Evolutionary conservation across 2,888 invertebrate genomes (phyloP).

Genomic region (Matsumyia berberina): DNA sequence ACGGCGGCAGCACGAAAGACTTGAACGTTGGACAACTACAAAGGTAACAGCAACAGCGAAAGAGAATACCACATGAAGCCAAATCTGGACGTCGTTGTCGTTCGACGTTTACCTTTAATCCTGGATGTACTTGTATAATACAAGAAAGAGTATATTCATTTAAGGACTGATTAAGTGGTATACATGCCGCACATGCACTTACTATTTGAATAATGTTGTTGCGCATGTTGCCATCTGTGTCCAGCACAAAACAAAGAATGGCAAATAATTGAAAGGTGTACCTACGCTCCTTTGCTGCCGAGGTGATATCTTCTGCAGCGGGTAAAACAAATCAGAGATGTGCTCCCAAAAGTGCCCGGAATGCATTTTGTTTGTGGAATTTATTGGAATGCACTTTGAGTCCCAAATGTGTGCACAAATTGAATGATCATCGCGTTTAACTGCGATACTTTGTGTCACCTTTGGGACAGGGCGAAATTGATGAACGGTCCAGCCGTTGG

Average conservation of each 20-base stretch:
- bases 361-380: conserved; percentile 52
- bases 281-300: background rate
- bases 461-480: conserved; percentile 53
- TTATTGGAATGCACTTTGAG: conserved; percentile 65
- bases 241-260: conserved; percentile 65
- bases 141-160: conserved; percentile 67
- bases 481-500: conserved; percentile 36
- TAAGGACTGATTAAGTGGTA: conserved; percentile 77
- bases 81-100: conserved; percentile 62
- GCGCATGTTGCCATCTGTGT: conserved; percentile 71
- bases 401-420: conserved; percentile 74
- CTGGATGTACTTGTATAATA: conserved; percentile 55
- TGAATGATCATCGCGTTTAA: conserved; percentile 71
- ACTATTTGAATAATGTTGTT: conserved; percentile 77
- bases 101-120: conserved; percentile 59
- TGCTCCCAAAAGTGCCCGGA: conserved; percentile 40
- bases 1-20: conserved; percentile 66
- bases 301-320: conserved; percentile 1
- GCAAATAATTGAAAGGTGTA: conserved; percentile 74
- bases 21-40: conserved; percentile 34
- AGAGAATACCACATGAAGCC: conserved; percentile 66
- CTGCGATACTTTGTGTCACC: conserved; percentile 69
- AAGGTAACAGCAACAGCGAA: conserved; percentile 2
- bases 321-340: conserved; percentile 42
- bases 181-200: conserved; percentile 75